Evolutionary conservation across 2,797 vertebrate species (phyloP).

Genomic region (Onychomys arenicola): DNA sequence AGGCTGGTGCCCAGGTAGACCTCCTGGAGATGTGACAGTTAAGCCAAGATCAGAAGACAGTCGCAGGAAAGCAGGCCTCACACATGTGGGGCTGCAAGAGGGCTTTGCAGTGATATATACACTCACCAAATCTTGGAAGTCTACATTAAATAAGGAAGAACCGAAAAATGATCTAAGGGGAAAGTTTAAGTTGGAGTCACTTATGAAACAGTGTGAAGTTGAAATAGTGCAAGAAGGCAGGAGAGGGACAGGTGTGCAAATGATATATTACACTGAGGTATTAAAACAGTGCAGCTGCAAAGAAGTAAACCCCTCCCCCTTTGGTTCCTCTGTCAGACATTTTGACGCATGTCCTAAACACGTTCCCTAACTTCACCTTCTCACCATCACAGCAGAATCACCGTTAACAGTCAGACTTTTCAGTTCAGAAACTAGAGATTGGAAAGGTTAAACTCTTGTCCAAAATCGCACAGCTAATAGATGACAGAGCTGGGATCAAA

Average conservation of each 20-base stretch:
- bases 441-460: conserved; percentile 42
- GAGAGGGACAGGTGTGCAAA: not conserved
- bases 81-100: not conserved
- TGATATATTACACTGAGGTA: not conserved
- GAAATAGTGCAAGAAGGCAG: not conserved
- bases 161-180: not conserved
- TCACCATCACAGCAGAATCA: not conserved
- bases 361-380: conserved; percentile 32
- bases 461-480: conserved; percentile 29
- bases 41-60: not conserved
- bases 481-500: conserved; percentile 17
- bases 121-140: not conserved
- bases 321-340: not conserved
- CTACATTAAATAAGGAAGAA: not conserved
- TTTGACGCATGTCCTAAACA: not conserved
- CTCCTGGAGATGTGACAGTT: not conserved
- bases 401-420: conserved; percentile 16
- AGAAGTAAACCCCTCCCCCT: not conserved
- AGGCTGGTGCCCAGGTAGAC: not conserved
- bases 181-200: not conserved
- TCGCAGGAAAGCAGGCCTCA: not conserved
- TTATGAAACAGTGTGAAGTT: not conserved
- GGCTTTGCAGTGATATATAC: not conserved
- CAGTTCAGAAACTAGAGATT: conserved; percentile 32
- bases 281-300: not conserved